Evolutionary conservation across 1,140 invertebrate species (phyloP).

Genomic region (Paraescarpia echinospica): DNA sequence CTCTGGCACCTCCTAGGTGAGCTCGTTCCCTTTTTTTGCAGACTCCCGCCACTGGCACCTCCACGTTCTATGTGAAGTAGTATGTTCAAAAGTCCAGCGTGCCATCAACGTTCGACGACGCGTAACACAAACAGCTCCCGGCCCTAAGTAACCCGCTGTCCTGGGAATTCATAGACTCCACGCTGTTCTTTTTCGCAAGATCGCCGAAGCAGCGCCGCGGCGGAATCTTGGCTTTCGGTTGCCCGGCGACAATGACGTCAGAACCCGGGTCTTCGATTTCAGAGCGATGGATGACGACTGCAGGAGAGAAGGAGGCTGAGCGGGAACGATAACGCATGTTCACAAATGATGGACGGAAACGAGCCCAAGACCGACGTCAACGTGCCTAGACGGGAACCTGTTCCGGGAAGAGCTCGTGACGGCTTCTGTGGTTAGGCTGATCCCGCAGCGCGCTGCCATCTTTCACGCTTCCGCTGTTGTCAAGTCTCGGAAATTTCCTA

Average conservation of each 20-base stretch:
- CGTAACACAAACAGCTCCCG: not conserved
- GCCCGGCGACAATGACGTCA: conserved; percentile 2
- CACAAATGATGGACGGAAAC: not conserved
- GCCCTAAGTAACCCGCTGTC: not conserved
- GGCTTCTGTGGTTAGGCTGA: not conserved
- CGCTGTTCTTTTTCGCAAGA: not conserved
- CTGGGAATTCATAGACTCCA: not conserved
- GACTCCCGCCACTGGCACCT: not conserved
- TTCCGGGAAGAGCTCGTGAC: not conserved
- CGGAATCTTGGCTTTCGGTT: not conserved
- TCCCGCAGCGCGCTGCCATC: not conserved
- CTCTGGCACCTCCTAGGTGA: not conserved
- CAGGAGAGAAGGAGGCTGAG: not conserved
- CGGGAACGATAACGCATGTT: not conserved
- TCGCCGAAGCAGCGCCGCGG: not conserved
- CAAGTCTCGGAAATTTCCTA: not conserved
- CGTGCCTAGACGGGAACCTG: not conserved
- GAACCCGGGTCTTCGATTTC: not conserved
- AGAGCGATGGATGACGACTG: not conserved
- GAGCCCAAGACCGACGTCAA: not conserved
- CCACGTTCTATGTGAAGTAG: not conserved
- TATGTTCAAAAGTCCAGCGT: not conserved
- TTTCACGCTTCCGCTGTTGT: not conserved
- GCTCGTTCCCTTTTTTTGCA: not conserved
- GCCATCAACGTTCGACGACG: not conserved